Conservation (phyloP, 2,113 vertebrate species). For the Ceyx margarethae region DNA sequence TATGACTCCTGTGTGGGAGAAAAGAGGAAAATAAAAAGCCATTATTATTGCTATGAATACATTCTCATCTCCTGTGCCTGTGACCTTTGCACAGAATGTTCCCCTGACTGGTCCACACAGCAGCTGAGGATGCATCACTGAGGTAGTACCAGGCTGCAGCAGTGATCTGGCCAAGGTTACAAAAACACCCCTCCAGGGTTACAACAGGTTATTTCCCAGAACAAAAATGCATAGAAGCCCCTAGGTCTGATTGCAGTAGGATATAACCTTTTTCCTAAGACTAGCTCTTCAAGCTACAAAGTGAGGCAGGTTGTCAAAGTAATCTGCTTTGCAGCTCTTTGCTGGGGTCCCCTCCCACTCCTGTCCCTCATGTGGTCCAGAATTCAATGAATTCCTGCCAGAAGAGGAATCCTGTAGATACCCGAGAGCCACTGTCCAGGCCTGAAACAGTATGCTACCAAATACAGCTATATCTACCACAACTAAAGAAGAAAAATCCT, state of each 20-base stretch:
- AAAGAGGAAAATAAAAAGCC: not conserved
- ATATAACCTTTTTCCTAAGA: not conserved
- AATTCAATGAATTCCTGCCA: not conserved
- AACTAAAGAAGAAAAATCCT: not conserved
- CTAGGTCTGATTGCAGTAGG: not conserved
- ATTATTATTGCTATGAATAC: not conserved
- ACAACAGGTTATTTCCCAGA: not conserved
- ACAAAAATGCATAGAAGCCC: not conserved
- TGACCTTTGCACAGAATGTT: not conserved
- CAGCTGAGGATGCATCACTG: not conserved
- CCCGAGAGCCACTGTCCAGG: not conserved
- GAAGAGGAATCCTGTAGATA: not conserved
- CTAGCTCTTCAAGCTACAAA: not conserved
- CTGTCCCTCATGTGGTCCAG: not conserved
- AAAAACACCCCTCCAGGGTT: not conserved
- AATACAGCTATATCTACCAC: not conserved
- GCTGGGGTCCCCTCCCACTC: not conserved
- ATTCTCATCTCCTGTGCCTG: not conserved
- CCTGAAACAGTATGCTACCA: not conserved
- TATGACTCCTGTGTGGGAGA: conserved; percentile 51
- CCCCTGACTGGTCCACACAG: not conserved
- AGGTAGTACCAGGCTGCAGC: not conserved
- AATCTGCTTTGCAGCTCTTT: not conserved
- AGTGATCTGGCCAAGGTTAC: not conserved
- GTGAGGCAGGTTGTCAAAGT: not conserved